phyloP scores from a whole-genome alignment of 2,797 vertebrate genomes.

The Sardinella longiceps region DNA sequence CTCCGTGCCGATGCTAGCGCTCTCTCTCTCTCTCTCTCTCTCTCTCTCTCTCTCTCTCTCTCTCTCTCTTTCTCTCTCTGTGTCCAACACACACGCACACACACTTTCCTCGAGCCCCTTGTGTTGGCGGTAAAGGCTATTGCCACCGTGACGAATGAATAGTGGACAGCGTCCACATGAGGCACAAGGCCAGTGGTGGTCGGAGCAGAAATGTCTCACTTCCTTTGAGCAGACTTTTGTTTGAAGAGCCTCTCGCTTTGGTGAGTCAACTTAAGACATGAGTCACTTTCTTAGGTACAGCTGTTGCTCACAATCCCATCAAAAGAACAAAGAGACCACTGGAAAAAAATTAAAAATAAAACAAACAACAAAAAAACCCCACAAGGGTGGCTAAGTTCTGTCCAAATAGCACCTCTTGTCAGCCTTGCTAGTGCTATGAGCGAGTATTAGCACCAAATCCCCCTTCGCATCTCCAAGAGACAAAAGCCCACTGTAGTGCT shows the following conservation, averaged over 20 bases:
- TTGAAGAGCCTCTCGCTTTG: neutral
- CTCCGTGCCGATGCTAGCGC: neutral
- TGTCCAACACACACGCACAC: no score
- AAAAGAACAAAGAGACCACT: neutral
- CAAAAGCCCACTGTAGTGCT: neutral
- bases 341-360: no score
- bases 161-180: neutral
- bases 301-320: neutral
- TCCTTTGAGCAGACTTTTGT: neutral
- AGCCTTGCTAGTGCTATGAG: neutral
- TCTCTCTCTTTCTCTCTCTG: no score
- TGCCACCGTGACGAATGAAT: neutral
- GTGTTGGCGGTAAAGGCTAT: constrained; percentile 1
- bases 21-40: no score
- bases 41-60: no score
- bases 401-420: neutral
- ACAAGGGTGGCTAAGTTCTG: neutral
- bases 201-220: neutral
- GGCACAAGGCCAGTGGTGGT: neutral
- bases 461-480: neutral
- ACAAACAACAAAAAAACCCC: no score
- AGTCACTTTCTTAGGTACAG: neutral
- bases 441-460: neutral
- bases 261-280: neutral
- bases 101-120: neutral